These are phyloP conservation scores for Sorex maritimensis DNA, from an alignment of 2,797 vertebrate genomes.

Conservation along the genomic window DNA sequence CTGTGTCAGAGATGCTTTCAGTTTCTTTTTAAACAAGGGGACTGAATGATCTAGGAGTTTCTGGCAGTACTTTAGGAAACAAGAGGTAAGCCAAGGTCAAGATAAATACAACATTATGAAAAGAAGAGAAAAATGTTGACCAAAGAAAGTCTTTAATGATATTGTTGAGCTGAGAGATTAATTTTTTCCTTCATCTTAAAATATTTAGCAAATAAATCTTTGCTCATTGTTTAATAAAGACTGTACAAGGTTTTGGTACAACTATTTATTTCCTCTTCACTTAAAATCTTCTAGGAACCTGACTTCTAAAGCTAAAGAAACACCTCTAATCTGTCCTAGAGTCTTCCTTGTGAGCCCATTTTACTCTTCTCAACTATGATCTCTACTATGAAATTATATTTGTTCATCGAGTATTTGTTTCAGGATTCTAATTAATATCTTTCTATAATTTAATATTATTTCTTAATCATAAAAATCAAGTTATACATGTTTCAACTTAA, in stretches of 20 bases:
- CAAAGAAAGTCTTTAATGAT: neutral
- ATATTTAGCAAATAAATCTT: neutral
- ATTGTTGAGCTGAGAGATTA: neutral
- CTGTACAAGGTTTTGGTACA: neutral
- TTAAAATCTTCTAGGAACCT: neutral
- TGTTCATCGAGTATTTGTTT: neutral
- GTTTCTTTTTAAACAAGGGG: slow-evolving; percentile 37
- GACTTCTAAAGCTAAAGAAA: neutral
- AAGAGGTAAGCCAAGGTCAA: neutral
- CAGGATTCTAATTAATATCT: neutral
- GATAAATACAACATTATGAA: neutral
- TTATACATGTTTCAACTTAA: too few relatives aligned
- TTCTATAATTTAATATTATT: neutral
- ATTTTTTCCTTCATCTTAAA: neutral
- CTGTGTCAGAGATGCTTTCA: neutral
- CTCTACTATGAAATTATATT: neutral
- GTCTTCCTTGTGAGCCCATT: neutral
- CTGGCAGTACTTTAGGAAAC: neutral
- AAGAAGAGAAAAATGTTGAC: neutral
- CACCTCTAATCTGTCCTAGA: neutral
- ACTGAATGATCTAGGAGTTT: neutral
- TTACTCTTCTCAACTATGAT: neutral
- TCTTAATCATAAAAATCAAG: too few relatives aligned
- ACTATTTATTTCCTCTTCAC: slow-evolving; percentile 25
- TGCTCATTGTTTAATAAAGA: neutral